A percentile compares a stretch with the other conserved stretches of the same genome.
phyloP scores from a whole-genome alignment of 2,113 vertebrate species.

The Sialia sialis region DNA sequence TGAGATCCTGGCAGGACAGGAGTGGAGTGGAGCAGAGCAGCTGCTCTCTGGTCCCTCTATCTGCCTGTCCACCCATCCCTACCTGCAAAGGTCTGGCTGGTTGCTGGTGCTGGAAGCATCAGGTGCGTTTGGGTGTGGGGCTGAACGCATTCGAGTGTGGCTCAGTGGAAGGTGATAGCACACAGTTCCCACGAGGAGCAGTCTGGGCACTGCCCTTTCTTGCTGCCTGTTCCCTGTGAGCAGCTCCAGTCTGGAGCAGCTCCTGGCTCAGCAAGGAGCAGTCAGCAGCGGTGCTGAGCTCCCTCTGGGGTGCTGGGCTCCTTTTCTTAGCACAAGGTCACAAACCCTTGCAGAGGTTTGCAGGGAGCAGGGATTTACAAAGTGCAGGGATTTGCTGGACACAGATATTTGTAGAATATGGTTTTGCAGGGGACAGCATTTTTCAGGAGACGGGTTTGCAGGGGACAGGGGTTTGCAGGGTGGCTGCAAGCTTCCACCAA shows the following conservation, averaged over 20 bases:
- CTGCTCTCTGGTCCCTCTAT: not conserved
- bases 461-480: too few species aligned
- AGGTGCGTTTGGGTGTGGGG: not conserved
- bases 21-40: not conserved
- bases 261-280: not conserved
- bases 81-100: not conserved
- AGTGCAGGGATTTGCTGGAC: not conserved
- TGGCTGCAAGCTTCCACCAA: fast-evolving
- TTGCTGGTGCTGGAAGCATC: not conserved
- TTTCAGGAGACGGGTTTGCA: not conserved
- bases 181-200: not conserved
- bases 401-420: not conserved
- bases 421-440: not conserved
- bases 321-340: not conserved
- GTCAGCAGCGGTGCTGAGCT: not conserved
- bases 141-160: not conserved
- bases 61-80: not conserved
- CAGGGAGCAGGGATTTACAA: not conserved
- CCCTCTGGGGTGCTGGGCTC: not conserved
- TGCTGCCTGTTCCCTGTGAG: not conserved
- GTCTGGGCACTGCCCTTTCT: not conserved
- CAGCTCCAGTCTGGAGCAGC: not conserved
- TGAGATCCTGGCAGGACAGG: not conserved
- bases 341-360: not conserved
- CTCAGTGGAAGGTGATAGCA: not conserved